Evolutionary conservation across 1,140 invertebrate species (phyloP), one percentile per base, ranked within the genome.

Genomic region (Procambarus clarkii): DNA sequence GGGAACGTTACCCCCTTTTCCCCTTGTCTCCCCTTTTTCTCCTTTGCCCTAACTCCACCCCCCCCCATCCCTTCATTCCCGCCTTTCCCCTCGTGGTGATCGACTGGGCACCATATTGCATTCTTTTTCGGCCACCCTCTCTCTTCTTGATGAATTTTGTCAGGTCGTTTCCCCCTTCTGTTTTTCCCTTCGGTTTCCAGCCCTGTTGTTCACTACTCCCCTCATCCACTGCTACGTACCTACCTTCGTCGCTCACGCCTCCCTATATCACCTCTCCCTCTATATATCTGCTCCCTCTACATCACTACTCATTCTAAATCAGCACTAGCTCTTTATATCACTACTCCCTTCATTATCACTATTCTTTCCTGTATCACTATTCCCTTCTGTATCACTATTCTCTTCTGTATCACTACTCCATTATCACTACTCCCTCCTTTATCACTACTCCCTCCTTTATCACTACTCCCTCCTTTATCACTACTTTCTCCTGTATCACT

Each of bases 111-210:
- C 77, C 24, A 88, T 88, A 88, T 88, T 81, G 79, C 86, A 88
- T 88, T 88, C 86, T 81, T 88, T 81, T 88, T 88, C 86, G 46
- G 24, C n/a, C 45, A 46, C 78, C 21, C 44, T 88, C 60, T 24
- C 50, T 88, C 78, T 60, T 64, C 86, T 80, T 88, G 86, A 88
- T 88, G 86, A 88, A 80, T 88, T 77, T 84, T 46, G 24, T 60
- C n/a, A 9, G 11, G 44, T 50, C 69, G 24, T 13, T 76, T 45
- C 34, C n/a, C 71, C 46, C 48, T 76, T 86, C 74, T 77, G 15
- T 74, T 11, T 71, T 34, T 45, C 48, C 24, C 3, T 71, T 5
- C 71, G 69, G 21, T 77, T 60, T 45, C 54, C 60, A n/a, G 50
- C 50, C 8, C 50, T 54, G 18, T 45, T 44, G 11, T 81, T 15